Conservation (phyloP, 2,797 vertebrate genomes). For the Loriculus beryllinus region DNA sequence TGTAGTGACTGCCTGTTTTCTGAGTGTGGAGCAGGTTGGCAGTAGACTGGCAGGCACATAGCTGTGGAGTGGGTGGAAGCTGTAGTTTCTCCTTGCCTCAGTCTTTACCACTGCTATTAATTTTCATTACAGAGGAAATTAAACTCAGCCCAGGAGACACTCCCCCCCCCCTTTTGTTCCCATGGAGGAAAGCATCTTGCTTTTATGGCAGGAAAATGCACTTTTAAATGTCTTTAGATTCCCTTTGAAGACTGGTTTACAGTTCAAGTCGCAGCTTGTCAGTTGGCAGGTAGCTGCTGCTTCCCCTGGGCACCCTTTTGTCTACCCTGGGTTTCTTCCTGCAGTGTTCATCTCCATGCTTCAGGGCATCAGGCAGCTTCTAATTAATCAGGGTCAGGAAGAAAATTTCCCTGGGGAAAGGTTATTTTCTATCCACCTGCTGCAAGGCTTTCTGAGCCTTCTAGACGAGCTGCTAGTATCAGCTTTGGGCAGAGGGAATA, state of each 20-base stretch:
- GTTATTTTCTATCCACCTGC: constrained; percentile 5
- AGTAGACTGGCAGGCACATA: background rate
- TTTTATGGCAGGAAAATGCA: background rate
- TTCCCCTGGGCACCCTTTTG: background rate
- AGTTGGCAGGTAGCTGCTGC: background rate
- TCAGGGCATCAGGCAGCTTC: constrained; percentile 12
- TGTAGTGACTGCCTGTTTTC: background rate
- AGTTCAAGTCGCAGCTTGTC: background rate
- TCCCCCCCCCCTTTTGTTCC: background rate
- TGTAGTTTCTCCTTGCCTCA: background rate
- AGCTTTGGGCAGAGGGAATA: background rate
- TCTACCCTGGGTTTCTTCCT: background rate
- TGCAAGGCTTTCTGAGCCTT: background rate
- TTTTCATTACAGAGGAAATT: constrained; percentile 55
- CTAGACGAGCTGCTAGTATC: background rate
- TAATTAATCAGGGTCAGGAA: constrained; percentile 25
- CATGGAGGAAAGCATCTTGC: background rate
- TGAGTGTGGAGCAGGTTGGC: background rate
- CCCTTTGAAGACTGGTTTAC: background rate
- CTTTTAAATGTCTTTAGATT: constrained; percentile 18
- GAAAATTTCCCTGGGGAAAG: constrained; percentile 7
- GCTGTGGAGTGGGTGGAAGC: background rate
- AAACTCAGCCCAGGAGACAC: constrained; percentile 8
- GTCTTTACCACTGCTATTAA: background rate
- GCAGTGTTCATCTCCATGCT: background rate